Base-by-base conservation (phyloP, 2,888 invertebrate species). In the Lycia hirtaria region DNA sequence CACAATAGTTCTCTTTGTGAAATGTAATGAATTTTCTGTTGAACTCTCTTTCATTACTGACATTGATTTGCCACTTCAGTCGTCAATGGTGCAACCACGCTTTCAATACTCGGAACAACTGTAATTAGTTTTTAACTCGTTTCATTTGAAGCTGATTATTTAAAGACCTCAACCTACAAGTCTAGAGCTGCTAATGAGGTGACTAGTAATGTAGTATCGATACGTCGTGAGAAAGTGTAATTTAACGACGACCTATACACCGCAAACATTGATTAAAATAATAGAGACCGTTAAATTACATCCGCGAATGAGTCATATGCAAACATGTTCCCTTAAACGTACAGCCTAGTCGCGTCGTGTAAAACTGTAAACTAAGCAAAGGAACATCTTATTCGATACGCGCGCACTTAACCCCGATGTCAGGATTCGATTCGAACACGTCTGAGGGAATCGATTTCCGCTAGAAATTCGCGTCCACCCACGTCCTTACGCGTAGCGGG, bases 321-420 rank as follows among this genome's bases (percentile, higher is more conserved):
- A 60, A 66, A 62, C 57, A 56, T 56, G 58, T 63, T 50, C 48
- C 50, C 41, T 45, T 59, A 50, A 53, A 43, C 20, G 50, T 52
- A 43, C 30, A 41, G 48, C 43, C 48, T 54, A 51, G 43, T 58
- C 58, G 56, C 52, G 54, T 49, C 56, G 60, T 56, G 59, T 52
- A 41, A 41, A 41, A 41, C 41, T 41, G 41, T 41, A 60, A 48
- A 52, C 51, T 56, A 37, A 57, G 55, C 51, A 57, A 47, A 68
- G 72, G 75, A 83, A 84, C 81, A 82, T 81, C 85, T 87, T 79
- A 85, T 82, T 88, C 79, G 77, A 80, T 83, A 75, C 76, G 75
- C 75, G 73, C 74, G 73, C 76, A 83, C 76, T 85, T 88, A 85
- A 89, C 87, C 87, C 65, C 76, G 64, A 80, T 80, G 82, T 83